These are phyloP conservation scores for Norana najaformis DNA, from an alignment of 2,888 invertebrate genomes.

Conservation along the genomic window DNA sequence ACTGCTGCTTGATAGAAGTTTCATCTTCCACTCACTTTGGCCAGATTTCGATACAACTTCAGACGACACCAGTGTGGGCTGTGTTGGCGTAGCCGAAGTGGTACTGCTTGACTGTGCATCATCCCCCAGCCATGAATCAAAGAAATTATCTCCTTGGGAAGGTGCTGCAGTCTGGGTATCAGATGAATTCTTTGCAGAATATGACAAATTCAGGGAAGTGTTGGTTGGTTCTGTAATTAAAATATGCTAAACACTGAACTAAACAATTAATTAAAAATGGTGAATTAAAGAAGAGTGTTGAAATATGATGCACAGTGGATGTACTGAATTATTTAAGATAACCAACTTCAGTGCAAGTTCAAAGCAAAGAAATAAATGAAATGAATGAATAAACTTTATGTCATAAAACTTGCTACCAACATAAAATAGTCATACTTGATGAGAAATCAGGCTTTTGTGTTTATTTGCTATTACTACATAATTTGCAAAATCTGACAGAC, in stretches of 20 bases:
- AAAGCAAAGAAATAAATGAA: no score
- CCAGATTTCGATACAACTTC: not conserved
- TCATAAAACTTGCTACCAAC: not conserved
- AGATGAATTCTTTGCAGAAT: not conserved
- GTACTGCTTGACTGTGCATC: not conserved
- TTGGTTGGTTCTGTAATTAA: not conserved
- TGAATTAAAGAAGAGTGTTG: not conserved
- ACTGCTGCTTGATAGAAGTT: not conserved
- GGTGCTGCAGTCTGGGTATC: not conserved
- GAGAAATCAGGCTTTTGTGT: not conserved
- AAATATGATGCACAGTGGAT: not conserved
- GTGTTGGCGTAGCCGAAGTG: not conserved
- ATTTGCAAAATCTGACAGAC: not conserved
- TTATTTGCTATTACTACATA: not conserved
- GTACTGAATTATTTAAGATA: not conserved
- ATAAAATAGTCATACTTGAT: not conserved
- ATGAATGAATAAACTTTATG: no score
- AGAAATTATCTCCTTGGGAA: slow-evolving; percentile 1
- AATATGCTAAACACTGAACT: not conserved
- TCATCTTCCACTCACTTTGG: not conserved
- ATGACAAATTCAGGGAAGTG: not conserved
- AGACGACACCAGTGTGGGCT: not conserved
- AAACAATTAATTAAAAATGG: not conserved
- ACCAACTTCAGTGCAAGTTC: not conserved
- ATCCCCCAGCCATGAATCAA: slow-evolving; percentile 25